These are phyloP conservation scores for Subacronicta megacephala DNA, from an alignment of 2,888 invertebrate species.

Conservation along the genomic window DNA sequence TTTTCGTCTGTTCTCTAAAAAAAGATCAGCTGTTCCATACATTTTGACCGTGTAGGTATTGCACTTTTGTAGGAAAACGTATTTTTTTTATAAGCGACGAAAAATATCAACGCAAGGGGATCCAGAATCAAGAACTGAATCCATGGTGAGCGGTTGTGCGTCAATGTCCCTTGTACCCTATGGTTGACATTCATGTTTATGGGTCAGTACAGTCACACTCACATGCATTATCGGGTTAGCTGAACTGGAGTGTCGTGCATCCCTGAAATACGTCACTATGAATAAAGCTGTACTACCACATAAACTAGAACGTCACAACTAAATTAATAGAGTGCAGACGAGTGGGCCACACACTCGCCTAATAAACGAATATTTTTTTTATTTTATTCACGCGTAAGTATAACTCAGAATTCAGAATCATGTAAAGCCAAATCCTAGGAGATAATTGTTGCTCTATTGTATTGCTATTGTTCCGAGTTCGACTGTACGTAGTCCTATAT, in stretches of 20 bases:
- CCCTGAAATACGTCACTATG: neutral
- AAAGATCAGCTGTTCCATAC: too few relatives aligned
- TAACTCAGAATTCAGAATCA: conserved; percentile 62
- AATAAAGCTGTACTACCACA: neutral
- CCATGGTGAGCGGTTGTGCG: too few relatives aligned
- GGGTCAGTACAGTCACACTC: neutral
- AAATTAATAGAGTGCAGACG: conserved; percentile 6
- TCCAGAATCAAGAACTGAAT: too few relatives aligned
- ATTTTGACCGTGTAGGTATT: too few relatives aligned
- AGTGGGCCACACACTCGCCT: neutral
- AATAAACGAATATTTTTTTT: neutral
- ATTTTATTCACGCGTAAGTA: conserved; percentile 61
- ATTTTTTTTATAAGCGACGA: too few relatives aligned
- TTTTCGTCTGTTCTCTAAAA: too few relatives aligned
- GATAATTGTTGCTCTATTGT: conserved; percentile 55
- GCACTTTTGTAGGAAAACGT: too few relatives aligned
- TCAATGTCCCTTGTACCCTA: too few relatives aligned
- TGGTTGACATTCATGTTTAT: neutral
- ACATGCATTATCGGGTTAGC: neutral
- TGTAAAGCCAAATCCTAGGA: conserved; percentile 69
- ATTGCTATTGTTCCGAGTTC: conserved; percentile 60
- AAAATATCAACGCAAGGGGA: too few relatives aligned
- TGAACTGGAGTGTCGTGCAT: conserved; percentile 2
- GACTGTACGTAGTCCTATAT: conserved; percentile 52
- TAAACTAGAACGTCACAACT: neutral